Evolutionary conservation across 2,888 invertebrate species (phyloP), one percentile per base, ranked within the genome.

Genomic region (Eupsilia transversa): DNA sequence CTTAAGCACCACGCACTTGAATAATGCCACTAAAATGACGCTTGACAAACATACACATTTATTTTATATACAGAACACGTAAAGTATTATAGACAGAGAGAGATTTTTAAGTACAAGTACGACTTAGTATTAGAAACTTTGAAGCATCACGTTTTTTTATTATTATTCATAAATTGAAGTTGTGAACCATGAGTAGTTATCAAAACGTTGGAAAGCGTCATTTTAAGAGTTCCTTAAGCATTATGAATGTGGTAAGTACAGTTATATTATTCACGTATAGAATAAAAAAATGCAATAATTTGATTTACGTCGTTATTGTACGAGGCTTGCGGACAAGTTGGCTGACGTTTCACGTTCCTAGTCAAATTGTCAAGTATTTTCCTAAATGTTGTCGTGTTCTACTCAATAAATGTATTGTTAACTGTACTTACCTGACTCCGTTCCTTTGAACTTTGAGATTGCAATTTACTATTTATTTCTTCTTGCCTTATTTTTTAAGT

Each of bases 1-100:
- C 96, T 85, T 96, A 96, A 96, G 87, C 90, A 81, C 73, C 57
- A 69, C 66, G 75, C 70, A 74, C 77, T 68, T 72, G 46, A 66
- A 41, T 66, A 72, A 60, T 74, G 65, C 68, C 78, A 79, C 64
- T 79, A 72, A 83, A 81, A 86, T 83, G 86, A 86, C 87, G 82
- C 84, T 72, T 86, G 64, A 63, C 83, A 80, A 71, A 71, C 12
- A 33, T 5, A 41, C 30, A 46, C 20, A 35, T 61, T 65, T 66
- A 43, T 73, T 52, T 20, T n/a, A 33, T 30, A 20, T 5, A 20
- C 14, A 54, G n/a, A 43, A 64, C 33, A 61, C 33, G 33, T 46
- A 43, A 27, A 61, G 3, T 14, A 33, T 35, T 49, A 38, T 20
- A 43, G 23, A 30, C 77, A 23, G 4, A 27, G 0, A 33, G 10